Evolutionary conservation across 1,140 invertebrate genomes (phyloP).

Genomic region (Saccostrea cuccullata): DNA sequence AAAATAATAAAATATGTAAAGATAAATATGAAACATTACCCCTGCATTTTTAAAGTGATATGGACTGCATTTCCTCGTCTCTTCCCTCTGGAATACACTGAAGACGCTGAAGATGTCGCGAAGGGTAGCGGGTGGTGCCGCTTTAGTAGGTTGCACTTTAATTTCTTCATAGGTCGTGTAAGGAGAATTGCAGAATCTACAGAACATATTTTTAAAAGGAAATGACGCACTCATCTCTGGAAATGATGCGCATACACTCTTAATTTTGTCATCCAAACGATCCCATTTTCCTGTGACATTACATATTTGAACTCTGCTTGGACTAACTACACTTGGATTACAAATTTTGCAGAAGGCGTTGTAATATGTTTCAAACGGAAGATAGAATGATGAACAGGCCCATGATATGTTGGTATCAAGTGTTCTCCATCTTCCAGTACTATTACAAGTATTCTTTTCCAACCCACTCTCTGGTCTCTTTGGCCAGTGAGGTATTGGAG

Average conservation of each 20-base stretch:
- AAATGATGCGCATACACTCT: background rate
- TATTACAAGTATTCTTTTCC: background rate
- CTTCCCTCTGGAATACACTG: background rate
- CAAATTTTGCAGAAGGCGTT: background rate
- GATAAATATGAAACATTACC: background rate
- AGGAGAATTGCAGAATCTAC: background rate
- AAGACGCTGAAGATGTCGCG: conserved; percentile 2
- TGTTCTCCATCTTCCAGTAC: background rate
- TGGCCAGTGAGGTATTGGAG: background rate
- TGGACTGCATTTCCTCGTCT: background rate
- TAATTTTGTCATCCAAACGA: background rate
- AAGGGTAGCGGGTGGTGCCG: background rate
- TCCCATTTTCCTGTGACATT: conserved; percentile 1
- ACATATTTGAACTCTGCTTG: background rate
- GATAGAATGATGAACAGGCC: background rate
- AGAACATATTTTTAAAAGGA: background rate
- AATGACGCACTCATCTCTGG: background rate
- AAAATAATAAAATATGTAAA: background rate
- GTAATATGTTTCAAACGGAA: background rate
- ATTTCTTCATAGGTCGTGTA: background rate
- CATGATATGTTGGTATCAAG: background rate
- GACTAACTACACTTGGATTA: background rate
- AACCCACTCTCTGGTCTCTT: background rate
- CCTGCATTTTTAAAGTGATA: background rate
- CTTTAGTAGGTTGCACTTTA: background rate